These are phyloP conservation scores for Melanchra persicariae DNA, from an alignment of 2,888 invertebrate species.

Conservation along the genomic window DNA sequence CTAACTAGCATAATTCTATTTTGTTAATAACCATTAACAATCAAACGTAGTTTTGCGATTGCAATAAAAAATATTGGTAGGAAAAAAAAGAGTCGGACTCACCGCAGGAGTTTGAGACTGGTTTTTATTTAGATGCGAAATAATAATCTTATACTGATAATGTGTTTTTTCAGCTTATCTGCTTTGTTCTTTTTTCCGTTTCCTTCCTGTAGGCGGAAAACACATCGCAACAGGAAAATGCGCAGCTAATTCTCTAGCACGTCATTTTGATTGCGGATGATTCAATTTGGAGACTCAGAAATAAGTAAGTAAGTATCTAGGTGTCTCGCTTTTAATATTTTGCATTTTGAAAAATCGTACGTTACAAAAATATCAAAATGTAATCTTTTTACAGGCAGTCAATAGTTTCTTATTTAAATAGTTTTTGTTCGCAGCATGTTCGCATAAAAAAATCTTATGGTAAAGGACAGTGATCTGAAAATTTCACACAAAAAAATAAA, in stretches of 20 bases:
- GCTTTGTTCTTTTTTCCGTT: background rate
- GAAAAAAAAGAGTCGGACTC: background rate
- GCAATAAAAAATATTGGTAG: background rate
- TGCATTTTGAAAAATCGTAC: no score
- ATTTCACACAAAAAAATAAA: no score
- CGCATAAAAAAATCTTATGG: no score
- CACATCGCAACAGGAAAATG: conserved; percentile 22
- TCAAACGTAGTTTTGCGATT: no score
- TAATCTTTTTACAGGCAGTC: no score
- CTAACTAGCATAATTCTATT: no score
- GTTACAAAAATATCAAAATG: no score
- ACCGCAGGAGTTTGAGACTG: background rate
- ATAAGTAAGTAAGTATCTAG: background rate
- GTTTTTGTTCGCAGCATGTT: no score
- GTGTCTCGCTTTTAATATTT: background rate
- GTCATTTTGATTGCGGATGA: conserved; percentile 1
- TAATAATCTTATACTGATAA: background rate
- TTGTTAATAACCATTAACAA: no score
- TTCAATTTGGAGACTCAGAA: conserved; percentile 4
- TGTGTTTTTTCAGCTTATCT: background rate
- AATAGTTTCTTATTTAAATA: no score
- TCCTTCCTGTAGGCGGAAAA: background rate
- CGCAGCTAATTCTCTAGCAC: background rate
- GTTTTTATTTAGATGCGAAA: conserved; percentile 9
- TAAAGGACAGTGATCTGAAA: no score